Base-by-base conservation (phyloP, 2,797 vertebrate species). In the Sebastolobus altivelis region DNA sequence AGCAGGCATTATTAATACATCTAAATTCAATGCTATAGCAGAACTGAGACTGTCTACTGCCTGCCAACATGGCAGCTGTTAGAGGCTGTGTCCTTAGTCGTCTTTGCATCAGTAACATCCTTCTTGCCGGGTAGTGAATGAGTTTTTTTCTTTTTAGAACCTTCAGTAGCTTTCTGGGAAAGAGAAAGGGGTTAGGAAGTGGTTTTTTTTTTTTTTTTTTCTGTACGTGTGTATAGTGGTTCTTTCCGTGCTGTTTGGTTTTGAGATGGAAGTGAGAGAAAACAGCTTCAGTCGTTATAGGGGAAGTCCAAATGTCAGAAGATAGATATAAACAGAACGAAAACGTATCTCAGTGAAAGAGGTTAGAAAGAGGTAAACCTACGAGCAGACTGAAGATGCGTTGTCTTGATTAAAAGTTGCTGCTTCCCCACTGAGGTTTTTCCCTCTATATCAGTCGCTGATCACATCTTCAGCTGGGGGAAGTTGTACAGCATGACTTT, bases 261-360 rank as follows among this genome's bases (percentile, higher is more conserved):
- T 68, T 35, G 29, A 70, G 22, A n/a, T 35, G 59, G 67, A 76
- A 56, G 65, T 58, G 16, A 76, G n/a, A 73, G 46, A 81, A 12
- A 40, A 63, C n/a, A 38, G 22, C 56, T 62, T 82, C 52, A 70
- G 65, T 60, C 72, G 65, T 22, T 4, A 6, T 5, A 60, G 88
- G 88, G 81, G 78, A 89, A 86, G 49, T 78, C 87, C 87, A 85
- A 68, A 78, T 58, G 77, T 84, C 81, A 85, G 29, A 52, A 8
- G 5, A 37, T 6, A 60, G 16, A 78, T 43, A 49, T 6, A 40
- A 43, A 54, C 20, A 14, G 14, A 79, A 37, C 0, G 16, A 20
- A 40, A 67, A 25, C 0, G 5, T 14, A 4, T 22, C 3, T 63
- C 2, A 0, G 31, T 4, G 2, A 59, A 55, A 52, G 20, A n/a